Evolutionary conservation across 2,113 vertebrate species (phyloP).

Genomic region (Rhinogobius similis): DNA sequence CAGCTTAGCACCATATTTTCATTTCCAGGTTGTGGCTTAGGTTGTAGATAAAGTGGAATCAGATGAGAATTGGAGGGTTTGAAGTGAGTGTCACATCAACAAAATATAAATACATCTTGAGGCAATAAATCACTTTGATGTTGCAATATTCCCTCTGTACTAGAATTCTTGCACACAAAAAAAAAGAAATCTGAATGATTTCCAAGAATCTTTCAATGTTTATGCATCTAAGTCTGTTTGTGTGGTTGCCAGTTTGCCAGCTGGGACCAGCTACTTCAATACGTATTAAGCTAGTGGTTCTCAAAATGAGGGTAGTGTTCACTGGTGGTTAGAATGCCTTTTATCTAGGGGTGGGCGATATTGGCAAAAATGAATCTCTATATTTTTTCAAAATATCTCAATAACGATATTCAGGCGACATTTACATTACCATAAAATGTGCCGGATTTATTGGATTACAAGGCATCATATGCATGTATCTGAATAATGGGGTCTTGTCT

Average conservation of each 20-base stretch:
- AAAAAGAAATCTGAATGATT: conserved; percentile 46
- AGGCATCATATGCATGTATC: too few relatives aligned
- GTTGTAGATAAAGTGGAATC: conserved; percentile 15
- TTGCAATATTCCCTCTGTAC: conserved; percentile 2
- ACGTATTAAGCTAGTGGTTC: conserved; percentile 11
- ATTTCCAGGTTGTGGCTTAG: conserved; percentile 8
- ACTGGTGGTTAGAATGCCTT: background rate
- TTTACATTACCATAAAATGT: too few relatives aligned
- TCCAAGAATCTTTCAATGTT: conserved; percentile 17
- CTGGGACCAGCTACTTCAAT: background rate
- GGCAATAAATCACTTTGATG: conserved; percentile 9
- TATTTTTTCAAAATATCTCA: too few relatives aligned
- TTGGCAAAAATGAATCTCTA: too few relatives aligned
- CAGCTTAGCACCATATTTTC: conserved; percentile 20
- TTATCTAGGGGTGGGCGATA: too few relatives aligned
- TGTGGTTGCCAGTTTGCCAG: conserved; percentile 26
- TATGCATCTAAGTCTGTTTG: conserved; percentile 30
- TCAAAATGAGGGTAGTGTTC: background rate
- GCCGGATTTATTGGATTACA: too few relatives aligned
- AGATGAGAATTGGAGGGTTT: conserved; percentile 36
- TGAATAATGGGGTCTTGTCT: too few relatives aligned
- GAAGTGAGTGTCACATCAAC: background rate
- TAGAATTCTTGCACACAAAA: conserved; percentile 12
- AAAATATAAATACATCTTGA: conserved; percentile 7
- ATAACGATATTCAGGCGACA: too few relatives aligned